A percentile compares a stretch with the other conserved stretches of the same genome.
Conservation (phyloP, 2,797 vertebrate species). For the Amazonetta brasiliensis region DNA sequence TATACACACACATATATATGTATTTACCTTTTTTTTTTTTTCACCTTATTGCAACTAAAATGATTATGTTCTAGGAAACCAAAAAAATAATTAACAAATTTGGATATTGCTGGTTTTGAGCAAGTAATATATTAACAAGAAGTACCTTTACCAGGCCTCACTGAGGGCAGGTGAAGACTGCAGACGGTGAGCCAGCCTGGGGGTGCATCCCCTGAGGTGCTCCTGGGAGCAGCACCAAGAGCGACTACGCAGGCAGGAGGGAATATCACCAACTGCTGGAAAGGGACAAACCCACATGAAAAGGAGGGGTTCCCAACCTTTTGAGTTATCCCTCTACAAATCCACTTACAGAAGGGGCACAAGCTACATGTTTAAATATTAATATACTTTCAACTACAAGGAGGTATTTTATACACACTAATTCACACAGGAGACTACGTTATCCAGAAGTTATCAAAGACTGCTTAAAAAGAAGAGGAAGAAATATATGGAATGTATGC, state of each 20-base stretch:
- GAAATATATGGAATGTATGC: too few relatives aligned
- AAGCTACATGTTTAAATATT: not conserved
- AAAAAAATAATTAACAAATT: not conserved
- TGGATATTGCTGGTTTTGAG: not conserved
- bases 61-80: not conserved
- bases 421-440: not conserved
- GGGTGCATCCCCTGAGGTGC: too few relatives aligned
- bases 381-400: not conserved
- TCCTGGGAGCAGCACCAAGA: not conserved
- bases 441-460: not conserved
- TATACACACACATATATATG: not conserved
- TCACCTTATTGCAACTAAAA: not conserved
- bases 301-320: not conserved
- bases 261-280: not conserved
- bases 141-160: not conserved
- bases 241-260: not conserved
- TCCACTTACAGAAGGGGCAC: not conserved
- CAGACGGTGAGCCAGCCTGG: not conserved
- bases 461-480: not conserved
- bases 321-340: not conserved
- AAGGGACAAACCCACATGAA: not conserved
- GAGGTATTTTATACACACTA: not conserved
- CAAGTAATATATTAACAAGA: not conserved
- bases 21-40: too few relatives aligned
- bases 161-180: not conserved